A percentile compares a stretch with the other conserved stretches of the same genome.
Evolutionary conservation across 1,140 invertebrate genomes (phyloP).

Genomic region (Lucilia sericata): DNA sequence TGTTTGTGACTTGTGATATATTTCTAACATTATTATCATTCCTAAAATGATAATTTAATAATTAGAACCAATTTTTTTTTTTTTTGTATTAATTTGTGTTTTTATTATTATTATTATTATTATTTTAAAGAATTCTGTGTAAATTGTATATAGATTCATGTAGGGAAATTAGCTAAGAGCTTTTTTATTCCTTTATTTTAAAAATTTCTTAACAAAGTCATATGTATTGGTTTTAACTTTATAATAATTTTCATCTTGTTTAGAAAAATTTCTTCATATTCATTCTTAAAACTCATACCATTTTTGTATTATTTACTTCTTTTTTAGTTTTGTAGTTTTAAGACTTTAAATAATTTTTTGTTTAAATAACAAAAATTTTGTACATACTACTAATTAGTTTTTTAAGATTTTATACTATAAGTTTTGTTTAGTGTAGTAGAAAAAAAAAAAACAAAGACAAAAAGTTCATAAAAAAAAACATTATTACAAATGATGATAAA

Average conservation of each 20-base stretch:
- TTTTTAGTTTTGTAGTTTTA: neutral
- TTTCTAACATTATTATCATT: neutral
- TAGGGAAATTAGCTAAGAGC: neutral
- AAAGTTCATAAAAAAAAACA: neutral
- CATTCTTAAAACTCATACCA: neutral
- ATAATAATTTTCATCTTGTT: neutral
- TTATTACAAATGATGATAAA: constrained; percentile 12
- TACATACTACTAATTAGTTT: neutral
- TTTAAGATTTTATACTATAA: neutral
- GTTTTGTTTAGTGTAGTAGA: constrained; percentile 22
- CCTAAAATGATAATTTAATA: neutral
- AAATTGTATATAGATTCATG: neutral
- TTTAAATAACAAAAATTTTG: neutral
- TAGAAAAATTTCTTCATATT: neutral
- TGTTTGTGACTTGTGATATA: constrained; percentile 35
- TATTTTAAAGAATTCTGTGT: neutral
- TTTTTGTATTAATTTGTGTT: neutral
- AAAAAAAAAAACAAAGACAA: neutral
- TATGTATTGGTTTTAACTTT: too few relatives aligned
- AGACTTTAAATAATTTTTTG: neutral
- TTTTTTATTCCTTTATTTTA: too few relatives aligned
- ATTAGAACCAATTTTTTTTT: neutral
- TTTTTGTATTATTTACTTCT: neutral
- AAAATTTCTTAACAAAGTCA: too few relatives aligned
- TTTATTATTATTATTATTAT: neutral